Base-by-base conservation (phyloP, 2,888 invertebrate species). In the Ligdia adustata region DNA sequence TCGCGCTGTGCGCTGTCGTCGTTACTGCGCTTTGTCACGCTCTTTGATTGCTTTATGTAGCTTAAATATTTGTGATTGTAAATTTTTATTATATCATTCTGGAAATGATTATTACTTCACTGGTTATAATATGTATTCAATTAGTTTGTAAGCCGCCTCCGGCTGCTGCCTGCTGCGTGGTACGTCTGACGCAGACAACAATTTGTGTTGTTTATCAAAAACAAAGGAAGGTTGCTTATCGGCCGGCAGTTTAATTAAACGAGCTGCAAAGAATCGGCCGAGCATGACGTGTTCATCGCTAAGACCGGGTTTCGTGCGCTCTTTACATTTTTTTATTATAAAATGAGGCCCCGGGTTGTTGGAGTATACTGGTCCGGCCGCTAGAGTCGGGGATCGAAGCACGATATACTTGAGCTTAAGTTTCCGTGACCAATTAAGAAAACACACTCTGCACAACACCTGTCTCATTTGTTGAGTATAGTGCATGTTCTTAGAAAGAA, bases 361-460 rank as follows among this genome's bases (percentile, higher is more conserved):
- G 14, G 32, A 13, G 18, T 29, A 18, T 46, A 22, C 18, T 29
- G 15, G 40, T n/a, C 2, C 7, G 3, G 16, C 41, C 7, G 14
- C 11, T 41, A 22, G 20, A 12, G 33, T 12, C 22, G 14, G 16
- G 4, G 37, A 18, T 20, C 4, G 18, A 15, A 47, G 39, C 24
- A 44, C 49, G 44, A 9, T 51, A 51, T 48, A 45, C 11, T 26
- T 33, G 34, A 24, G 15, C 14, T 42, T 35, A 34, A 40, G 45
- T 26, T 32, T 34, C 45, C 52, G 51, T 52, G 58, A 50, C 51
- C n/a, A n/a, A n/a, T n/a, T n/a, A n/a, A n/a, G n/a, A n/a, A n/a
- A n/a, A n/a, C n/a, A n/a, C n/a, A n/a, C n/a, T n/a, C n/a, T n/a
- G n/a, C n/a, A n/a, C n/a, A n/a, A n/a, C n/a, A n/a, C n/a, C n/a